Evolutionary conservation across 1,140 invertebrate genomes (phyloP).

Genomic region (Atta colombica): DNA sequence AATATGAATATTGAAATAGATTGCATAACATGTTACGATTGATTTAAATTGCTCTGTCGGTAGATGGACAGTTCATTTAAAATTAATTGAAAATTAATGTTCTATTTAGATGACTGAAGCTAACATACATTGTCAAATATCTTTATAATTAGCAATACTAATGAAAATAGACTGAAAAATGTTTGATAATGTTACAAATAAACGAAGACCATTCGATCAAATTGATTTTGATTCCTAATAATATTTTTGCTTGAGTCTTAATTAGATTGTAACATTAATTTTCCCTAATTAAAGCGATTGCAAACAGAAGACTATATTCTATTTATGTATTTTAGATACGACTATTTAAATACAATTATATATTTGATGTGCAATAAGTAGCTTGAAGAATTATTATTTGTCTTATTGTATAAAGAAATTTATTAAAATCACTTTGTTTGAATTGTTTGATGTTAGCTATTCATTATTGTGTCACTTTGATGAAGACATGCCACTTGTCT

Average conservation of each 20-base stretch:
- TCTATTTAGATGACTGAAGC: not conserved
- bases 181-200: no score
- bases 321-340: not conserved
- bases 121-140: not conserved
- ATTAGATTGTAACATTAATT: not conserved
- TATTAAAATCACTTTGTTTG: not conserved
- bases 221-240: no score
- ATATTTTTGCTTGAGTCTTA: no score
- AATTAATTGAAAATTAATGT: not conserved
- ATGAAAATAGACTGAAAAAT: no score
- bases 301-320: not conserved
- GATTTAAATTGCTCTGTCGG: not conserved
- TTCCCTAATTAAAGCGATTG: not conserved
- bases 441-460: not conserved
- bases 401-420: slow-evolving; percentile 1
- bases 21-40: not conserved
- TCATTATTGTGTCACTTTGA: not conserved
- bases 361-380: not conserved
- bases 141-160: not conserved
- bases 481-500: slow-evolving; percentile 34
- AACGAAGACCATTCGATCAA: no score
- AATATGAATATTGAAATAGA: not conserved
- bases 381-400: not conserved
- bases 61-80: not conserved
- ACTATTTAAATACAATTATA: not conserved